Conservation (phyloP, 2,888 invertebrate genomes). For the Melanotus villosus region DNA sequence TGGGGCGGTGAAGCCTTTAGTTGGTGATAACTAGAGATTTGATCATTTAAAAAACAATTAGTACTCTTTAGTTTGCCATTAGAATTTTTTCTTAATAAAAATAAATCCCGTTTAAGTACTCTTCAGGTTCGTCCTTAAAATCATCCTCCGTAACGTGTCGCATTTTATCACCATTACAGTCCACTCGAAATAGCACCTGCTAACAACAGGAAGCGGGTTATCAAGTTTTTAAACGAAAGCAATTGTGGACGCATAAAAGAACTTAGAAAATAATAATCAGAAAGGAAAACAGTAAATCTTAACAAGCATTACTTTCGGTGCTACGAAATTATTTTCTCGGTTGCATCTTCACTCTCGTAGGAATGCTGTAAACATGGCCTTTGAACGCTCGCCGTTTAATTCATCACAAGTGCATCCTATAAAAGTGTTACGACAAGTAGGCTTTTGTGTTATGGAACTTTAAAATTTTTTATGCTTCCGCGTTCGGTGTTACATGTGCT, state of each 20-base stretch:
- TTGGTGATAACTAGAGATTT: too few species aligned
- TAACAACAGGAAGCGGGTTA: slow-evolving; percentile 8
- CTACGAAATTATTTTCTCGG: slow-evolving; percentile 14
- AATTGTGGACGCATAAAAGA: neutral
- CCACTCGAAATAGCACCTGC: neutral
- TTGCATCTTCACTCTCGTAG: slow-evolving; percentile 1
- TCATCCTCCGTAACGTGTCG: too few species aligned
- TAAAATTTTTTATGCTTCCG: too few species aligned
- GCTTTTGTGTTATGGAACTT: neutral
- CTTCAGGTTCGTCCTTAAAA: too few species aligned
- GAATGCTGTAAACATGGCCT: slow-evolving; percentile 25
- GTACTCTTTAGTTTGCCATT: too few species aligned
- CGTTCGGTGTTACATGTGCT: too few species aligned
- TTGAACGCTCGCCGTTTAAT: slow-evolving; percentile 7
- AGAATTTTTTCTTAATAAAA: too few species aligned
- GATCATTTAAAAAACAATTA: too few species aligned
- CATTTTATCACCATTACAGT: neutral
- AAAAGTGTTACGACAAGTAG: neutral
- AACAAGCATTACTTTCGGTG: slow-evolving; percentile 16
- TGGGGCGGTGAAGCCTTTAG: too few species aligned
- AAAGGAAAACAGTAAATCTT: neutral
- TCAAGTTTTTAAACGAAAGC: slow-evolving; percentile 6
- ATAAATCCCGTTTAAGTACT: too few species aligned
- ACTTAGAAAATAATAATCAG: slow-evolving; percentile 1
- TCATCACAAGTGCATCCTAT: slow-evolving; percentile 3